Evolutionary conservation across 2,797 vertebrate genomes (phyloP), one percentile per base, ranked within the genome.

Genomic region (Oceanodroma leucorhoa): DNA sequence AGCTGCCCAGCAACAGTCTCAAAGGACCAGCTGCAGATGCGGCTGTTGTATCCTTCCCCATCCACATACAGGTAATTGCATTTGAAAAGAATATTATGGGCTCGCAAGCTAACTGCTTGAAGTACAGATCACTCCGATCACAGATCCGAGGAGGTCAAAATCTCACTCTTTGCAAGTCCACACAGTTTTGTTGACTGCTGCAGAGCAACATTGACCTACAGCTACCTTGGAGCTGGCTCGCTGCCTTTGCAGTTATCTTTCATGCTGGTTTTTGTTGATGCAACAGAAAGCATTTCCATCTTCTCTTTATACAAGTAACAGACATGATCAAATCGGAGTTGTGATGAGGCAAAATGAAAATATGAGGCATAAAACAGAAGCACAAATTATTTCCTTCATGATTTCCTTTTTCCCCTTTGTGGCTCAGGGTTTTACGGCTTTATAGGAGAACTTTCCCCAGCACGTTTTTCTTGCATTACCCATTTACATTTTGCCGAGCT

Each of bases 271-370:
- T 93, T 73, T 93, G 95, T 96, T 96, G 94, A 94, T 91, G 94
- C 83, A 95, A 94, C 93, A 96, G 80, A 95, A 94, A 96, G 83
- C 73, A 26, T 76, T 94, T 90, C 91, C 90, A 95, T 94, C 91
- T 90, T 80, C 94, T 96, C 85, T 81, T 90, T 79, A 73, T 60
- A 83, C 83, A 23, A 94, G 86, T 67, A 90, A 84, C 85, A 93
- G 90, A 50, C 83, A 66, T 40, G 86, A 95, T 70, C 86, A 72
- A 92, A 89, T 89, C 71, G 89, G 84, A 50, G 46, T 54, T 57
- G 41, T 70, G 84, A 91, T 89, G 91, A 95, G 46, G 65, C 67
- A 91, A 75, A 93, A 83, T 65, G 73, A 92, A 89, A 93, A 86
- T 11, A 85, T 0, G 38, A 92, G 61, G 82, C 88, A 76, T 11